Evolutionary conservation across 1,140 invertebrate genomes (phyloP).

Genomic region (Philopotamus ludificatus): DNA sequence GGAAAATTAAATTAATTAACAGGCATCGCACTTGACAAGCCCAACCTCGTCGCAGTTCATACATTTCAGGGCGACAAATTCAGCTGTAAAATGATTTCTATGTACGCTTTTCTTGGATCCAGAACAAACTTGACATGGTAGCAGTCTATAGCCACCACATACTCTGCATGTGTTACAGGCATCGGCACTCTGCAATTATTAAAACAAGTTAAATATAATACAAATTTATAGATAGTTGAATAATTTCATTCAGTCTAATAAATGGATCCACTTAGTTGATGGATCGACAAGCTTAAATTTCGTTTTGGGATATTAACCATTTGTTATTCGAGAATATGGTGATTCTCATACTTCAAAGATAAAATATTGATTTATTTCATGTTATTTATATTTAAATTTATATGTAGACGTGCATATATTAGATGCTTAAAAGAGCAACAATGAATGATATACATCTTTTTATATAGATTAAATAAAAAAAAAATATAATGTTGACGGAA

Average conservation of each 20-base stretch:
- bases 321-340: neutral
- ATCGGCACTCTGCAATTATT: constrained; percentile 69
- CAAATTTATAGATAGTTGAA: neutral
- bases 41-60: constrained; percentile 96
- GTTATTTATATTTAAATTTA: too few species aligned
- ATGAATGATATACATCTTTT: too few species aligned
- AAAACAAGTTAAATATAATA: neutral
- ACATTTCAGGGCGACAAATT: constrained; percentile 93
- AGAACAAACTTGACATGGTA: constrained; percentile 87
- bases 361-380: too few species aligned
- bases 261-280: neutral
- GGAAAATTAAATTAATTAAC: too few species aligned
- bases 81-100: constrained; percentile 89
- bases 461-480: too few species aligned
- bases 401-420: too few species aligned
- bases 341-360: too few species aligned
- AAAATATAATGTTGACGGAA: too few species aligned
- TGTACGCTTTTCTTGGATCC: constrained; percentile 94
- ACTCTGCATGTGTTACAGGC: constrained; percentile 76
- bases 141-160: constrained; percentile 87
- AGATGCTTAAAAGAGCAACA: too few species aligned
- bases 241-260: neutral
- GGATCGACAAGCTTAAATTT: neutral
- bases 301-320: neutral
- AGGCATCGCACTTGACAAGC: constrained; percentile 81